A percentile compares a stretch with the other conserved stretches of the same genome.
Evolutionary conservation across 2,888 invertebrate genomes (phyloP).

Genomic region (Caenorhabditis drosophilae): DNA sequence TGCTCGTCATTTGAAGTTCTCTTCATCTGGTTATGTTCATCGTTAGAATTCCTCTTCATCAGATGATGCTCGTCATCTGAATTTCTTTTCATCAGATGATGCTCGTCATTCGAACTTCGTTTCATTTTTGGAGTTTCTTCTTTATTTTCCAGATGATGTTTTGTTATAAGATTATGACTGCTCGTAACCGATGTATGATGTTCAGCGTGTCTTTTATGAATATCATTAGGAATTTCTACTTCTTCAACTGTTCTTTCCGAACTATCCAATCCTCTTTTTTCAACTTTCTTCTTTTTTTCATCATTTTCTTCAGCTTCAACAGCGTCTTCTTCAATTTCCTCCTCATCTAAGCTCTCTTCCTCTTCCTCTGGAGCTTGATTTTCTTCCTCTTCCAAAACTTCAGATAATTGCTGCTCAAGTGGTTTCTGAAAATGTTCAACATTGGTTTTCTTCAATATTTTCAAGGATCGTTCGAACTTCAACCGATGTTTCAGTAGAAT

Average conservation of each 20-base stretch:
- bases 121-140: too few species aligned
- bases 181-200: constrained; percentile 11
- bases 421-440: too few species aligned
- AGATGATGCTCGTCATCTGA: neutral
- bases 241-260: constrained; percentile 29
- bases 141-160: too few species aligned
- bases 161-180: neutral
- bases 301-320: constrained; percentile 12
- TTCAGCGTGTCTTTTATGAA: constrained; percentile 21
- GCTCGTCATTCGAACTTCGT: neutral
- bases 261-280: constrained; percentile 27
- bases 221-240: constrained; percentile 14
- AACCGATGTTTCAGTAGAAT: too few species aligned
- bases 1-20: neutral
- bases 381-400: too few species aligned
- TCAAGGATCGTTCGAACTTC: too few species aligned
- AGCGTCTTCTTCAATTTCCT: constrained; percentile 8
- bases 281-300: constrained; percentile 5
- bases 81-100: constrained; percentile 5
- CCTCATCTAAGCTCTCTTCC: constrained; percentile 27
- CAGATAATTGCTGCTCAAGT: too few species aligned
- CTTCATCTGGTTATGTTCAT: constrained; percentile 6
- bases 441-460: too few species aligned
- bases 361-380: constrained; percentile 9
- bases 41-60: neutral